phyloP scores from a whole-genome alignment of 2,888 invertebrate species.

The Eupsilia transversa region DNA sequence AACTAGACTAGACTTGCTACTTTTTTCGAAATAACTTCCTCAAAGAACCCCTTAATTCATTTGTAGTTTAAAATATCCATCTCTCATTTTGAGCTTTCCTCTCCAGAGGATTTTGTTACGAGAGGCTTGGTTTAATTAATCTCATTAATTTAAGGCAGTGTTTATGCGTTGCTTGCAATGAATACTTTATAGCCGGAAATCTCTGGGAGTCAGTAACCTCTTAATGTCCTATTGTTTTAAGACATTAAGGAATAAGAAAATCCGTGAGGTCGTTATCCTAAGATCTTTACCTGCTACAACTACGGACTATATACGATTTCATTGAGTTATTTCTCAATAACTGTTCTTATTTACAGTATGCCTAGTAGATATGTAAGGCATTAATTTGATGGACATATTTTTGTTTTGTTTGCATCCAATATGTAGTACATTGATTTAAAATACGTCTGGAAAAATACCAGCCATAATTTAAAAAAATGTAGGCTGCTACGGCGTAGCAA shows the following conservation, averaged over 20 bases:
- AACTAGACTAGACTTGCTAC: neutral
- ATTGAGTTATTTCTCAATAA: neutral
- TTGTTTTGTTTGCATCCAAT: neutral
- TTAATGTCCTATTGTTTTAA: neutral
- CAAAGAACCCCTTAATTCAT: neutral
- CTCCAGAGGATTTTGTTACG: slow-evolving; percentile 1
- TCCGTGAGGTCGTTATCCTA: neutral
- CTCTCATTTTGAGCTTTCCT: neutral
- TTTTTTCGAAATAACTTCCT: neutral
- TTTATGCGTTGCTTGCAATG: neutral
- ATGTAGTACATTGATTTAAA: too few relatives aligned
- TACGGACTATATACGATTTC: neutral
- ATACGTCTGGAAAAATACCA: too few relatives aligned
- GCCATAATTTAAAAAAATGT: neutral
- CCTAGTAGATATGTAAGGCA: neutral
- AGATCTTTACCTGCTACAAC: neutral
- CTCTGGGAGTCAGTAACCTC: neutral
- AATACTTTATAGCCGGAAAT: neutral
- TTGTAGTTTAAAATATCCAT: neutral
- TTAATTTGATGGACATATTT: neutral
- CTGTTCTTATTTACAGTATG: neutral
- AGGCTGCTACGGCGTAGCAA: neutral
- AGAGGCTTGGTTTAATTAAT: slow-evolving; percentile 3
- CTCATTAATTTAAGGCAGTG: slow-evolving; percentile 12
- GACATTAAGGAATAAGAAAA: neutral